Evolutionary conservation across 2,888 invertebrate species (phyloP).

Genomic region (Folsomia manolachei): DNA sequence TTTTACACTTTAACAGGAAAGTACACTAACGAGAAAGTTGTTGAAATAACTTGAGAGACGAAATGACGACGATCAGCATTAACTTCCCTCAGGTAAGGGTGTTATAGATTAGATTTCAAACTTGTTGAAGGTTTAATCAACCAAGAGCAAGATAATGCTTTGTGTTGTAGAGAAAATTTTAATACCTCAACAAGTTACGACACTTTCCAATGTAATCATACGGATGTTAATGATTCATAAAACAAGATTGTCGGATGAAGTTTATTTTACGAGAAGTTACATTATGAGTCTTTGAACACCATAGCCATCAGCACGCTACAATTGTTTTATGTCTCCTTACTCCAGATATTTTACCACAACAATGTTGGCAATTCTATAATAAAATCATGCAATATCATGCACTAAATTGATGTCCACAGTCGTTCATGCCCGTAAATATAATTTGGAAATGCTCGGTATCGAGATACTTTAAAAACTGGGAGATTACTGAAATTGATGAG

Average conservation of each 20-base stretch:
- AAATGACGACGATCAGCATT: no score
- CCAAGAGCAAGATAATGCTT: neutral
- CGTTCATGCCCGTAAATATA: conserved; percentile 16
- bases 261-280: neutral
- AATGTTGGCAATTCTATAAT: no score
- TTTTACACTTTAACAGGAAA: no score
- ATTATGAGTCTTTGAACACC: neutral
- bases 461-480: no score
- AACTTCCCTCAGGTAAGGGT: no score
- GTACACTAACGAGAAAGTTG: no score
- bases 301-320: neutral
- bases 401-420: neutral
- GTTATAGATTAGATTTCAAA: neutral
- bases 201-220: neutral
- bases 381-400: neutral
- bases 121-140: neutral
- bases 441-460: neutral
- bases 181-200: neutral
- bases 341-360: neutral
- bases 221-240: conserved; percentile 20
- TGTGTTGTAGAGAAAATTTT: neutral
- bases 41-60: no score
- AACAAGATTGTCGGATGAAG: neutral
- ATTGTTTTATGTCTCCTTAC: neutral
- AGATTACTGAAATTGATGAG: no score